Conservation (phyloP, 2,113 vertebrate species). For the Myotis yumanensis region DNA sequence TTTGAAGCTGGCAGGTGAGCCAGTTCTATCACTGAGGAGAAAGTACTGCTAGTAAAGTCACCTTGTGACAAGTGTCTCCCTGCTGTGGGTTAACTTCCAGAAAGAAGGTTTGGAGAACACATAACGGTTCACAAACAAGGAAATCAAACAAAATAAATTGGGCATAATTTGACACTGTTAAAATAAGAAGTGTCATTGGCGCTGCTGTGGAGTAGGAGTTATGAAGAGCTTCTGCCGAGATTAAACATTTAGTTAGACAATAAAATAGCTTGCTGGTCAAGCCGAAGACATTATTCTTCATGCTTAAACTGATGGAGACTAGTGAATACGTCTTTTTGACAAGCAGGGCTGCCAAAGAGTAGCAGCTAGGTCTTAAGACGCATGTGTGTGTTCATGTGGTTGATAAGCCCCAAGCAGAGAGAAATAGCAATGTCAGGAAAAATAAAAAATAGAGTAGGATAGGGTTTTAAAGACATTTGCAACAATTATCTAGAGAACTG, state of each 20-base stretch:
- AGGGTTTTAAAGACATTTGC: neutral
- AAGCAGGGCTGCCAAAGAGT: constrained; percentile 57
- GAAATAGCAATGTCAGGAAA: neutral
- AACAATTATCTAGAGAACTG: constrained; percentile 24
- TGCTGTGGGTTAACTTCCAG: constrained; percentile 83
- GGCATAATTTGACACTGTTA: constrained; percentile 83
- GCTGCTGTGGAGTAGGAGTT: constrained; percentile 71
- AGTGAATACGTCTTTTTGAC: constrained; percentile 73
- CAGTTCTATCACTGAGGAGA: constrained; percentile 82
- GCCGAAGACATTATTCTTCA: constrained; percentile 74
- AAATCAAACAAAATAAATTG: constrained; percentile 85
- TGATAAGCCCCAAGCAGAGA: constrained; percentile 38
- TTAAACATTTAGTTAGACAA: constrained; percentile 81
- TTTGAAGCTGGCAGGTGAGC: constrained; percentile 84
- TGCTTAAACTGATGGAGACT: constrained; percentile 61
- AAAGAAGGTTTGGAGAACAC: constrained; percentile 77
- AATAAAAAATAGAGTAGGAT: neutral
- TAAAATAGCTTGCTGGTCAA: constrained; percentile 70
- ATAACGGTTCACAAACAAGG: constrained; percentile 74
- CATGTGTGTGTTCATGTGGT: constrained; percentile 8
- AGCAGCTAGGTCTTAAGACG: constrained; percentile 21
- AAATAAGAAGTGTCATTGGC: constrained; percentile 76
- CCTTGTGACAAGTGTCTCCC: constrained; percentile 83
- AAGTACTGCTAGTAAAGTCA: constrained; percentile 84
- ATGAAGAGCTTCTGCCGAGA: constrained; percentile 79